These are phyloP conservation scores for Sweltsa coloradensis DNA, from an alignment of 1,140 invertebrate species.

Conservation along the genomic window DNA sequence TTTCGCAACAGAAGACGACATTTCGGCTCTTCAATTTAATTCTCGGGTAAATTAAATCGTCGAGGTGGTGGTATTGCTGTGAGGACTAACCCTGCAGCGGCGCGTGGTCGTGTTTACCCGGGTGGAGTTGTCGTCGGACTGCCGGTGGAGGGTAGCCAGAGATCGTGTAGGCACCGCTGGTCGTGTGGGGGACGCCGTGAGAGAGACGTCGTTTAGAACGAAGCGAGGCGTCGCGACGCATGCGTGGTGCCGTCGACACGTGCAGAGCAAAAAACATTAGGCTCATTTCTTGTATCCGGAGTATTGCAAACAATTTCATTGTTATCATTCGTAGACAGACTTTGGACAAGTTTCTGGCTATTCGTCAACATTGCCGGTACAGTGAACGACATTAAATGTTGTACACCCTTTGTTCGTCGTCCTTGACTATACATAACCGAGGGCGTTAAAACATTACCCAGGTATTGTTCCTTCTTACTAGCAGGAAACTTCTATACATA, in stretches of 20 bases:
- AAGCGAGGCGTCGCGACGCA: background rate
- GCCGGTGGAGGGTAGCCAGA: background rate
- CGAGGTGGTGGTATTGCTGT: constrained; percentile 26
- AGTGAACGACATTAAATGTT: no score
- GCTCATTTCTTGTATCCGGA: background rate
- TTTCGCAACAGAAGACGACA: constrained; percentile 64
- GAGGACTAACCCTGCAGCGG: background rate
- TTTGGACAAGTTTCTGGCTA: no score
- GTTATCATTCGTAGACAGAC: no score
- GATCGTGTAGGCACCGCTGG: background rate
- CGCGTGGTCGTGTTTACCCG: background rate
- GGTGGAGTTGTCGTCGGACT: background rate
- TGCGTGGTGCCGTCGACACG: background rate
- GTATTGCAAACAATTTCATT: no score
- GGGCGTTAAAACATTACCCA: no score
- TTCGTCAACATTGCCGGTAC: no score
- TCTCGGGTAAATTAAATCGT: background rate
- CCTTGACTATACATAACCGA: no score
- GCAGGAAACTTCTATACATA: no score
- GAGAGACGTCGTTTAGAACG: background rate
- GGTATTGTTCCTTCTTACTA: no score
- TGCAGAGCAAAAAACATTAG: background rate
- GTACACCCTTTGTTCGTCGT: no score
- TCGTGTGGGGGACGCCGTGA: background rate
- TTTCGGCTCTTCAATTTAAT: constrained; percentile 9